Percentiles rank a stretch among this genome's conserved stretches.
phyloP scores from a whole-genome alignment of 1,140 invertebrate species.

The Acyrthosiphon pisum region DNA sequence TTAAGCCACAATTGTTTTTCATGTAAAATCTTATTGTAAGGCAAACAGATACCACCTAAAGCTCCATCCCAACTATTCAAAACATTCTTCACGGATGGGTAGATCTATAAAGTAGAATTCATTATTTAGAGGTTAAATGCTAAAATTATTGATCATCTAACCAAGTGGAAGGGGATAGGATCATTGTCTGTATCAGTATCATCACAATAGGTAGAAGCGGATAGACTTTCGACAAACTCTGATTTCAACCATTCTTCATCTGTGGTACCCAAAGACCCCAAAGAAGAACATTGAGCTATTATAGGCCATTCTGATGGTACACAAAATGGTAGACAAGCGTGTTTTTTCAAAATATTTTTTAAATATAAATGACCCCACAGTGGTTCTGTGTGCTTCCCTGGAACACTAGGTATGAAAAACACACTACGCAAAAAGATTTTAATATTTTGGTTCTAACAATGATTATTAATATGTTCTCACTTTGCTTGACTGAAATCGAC shows the following conservation, averaged over 20 bases:
- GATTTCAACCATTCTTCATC: slow-evolving; percentile 71
- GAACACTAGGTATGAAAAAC: slow-evolving; percentile 83
- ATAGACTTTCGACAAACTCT: slow-evolving; percentile 42
- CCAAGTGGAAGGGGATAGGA: not conserved
- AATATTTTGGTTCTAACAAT: slow-evolving; percentile 30
- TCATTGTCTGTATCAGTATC: not conserved
- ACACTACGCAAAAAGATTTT: slow-evolving; percentile 69
- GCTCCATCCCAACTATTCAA: slow-evolving; percentile 82
- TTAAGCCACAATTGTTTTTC: slow-evolving; percentile 87
- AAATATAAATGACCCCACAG: slow-evolving; percentile 79
- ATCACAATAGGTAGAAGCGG: not conserved
- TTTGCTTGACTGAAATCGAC: slow-evolving; percentile 83
- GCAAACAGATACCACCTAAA: slow-evolving; percentile 84
- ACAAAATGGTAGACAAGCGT: slow-evolving; percentile 70
- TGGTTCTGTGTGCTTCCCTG: slow-evolving; percentile 74
- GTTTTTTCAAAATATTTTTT: slow-evolving; percentile 70
- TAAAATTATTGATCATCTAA: not conserved
- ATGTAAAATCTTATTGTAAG: slow-evolving; percentile 80
- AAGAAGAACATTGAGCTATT: slow-evolving; percentile 88
- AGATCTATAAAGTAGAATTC: slow-evolving; percentile 65
- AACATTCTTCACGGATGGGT: slow-evolving; percentile 82
- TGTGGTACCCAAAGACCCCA: slow-evolving; percentile 81
- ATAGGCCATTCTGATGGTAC: slow-evolving; percentile 71
- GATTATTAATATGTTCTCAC: slow-evolving; percentile 65
- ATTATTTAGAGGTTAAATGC: not conserved